These are phyloP conservation scores for Rhea pennata DNA, from an alignment of 2,113 vertebrate genomes.

Conservation along the genomic window DNA sequence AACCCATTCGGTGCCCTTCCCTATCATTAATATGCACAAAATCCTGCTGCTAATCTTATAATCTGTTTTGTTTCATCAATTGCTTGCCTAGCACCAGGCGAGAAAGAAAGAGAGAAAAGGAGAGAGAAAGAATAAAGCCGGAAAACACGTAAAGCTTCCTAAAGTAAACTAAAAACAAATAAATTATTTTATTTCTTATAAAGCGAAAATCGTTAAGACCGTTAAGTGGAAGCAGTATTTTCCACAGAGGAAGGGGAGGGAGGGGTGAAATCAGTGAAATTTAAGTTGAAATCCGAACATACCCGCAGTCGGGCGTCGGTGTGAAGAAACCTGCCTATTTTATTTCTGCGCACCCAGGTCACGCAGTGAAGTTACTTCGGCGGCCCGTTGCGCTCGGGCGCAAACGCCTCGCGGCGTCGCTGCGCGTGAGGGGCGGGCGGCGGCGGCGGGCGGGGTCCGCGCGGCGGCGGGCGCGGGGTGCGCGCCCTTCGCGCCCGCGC, in stretches of 20 bases:
- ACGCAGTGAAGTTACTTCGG: background rate
- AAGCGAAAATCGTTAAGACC: background rate
- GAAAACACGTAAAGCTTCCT: slow-evolving; percentile 12
- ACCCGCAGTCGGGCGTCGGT: background rate
- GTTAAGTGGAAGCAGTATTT: background rate
- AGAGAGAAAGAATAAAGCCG: slow-evolving; percentile 15
- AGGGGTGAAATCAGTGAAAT: background rate
- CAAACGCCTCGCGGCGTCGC: background rate
- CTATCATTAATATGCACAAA: slow-evolving; percentile 62
- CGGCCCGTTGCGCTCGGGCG: background rate
- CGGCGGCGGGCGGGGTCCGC: background rate
- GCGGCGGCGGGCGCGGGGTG: too few species aligned
- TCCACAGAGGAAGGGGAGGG: background rate
- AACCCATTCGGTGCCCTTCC: slow-evolving; percentile 50
- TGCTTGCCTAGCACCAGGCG: slow-evolving; percentile 50
- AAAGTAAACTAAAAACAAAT: slow-evolving; percentile 30
- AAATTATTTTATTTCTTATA: background rate
- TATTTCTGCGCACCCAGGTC: background rate
- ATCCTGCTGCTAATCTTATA: slow-evolving; percentile 57
- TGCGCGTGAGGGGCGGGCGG: background rate
- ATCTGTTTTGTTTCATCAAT: slow-evolving; percentile 65
- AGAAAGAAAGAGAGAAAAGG: background rate
- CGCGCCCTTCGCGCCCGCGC: background rate
- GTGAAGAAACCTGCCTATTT: background rate
- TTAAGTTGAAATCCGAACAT: background rate